These are phyloP conservation scores for Prinia subflava DNA, from an alignment of 2,113 vertebrate species.

Conservation along the genomic window DNA sequence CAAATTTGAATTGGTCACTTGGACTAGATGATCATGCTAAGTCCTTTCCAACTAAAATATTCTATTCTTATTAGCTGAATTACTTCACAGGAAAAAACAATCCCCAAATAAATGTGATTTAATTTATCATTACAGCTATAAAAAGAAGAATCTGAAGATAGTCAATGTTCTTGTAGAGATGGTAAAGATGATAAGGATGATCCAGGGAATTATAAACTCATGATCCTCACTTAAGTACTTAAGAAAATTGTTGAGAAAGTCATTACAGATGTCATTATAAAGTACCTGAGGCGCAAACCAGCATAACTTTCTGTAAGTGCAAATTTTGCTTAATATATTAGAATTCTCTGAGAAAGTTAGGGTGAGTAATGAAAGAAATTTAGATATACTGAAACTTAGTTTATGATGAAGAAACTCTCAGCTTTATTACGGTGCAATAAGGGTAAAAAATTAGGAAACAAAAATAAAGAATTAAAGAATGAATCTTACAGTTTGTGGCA, in stretches of 20 bases:
- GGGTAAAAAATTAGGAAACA: background rate
- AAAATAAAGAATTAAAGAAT: constrained; percentile 9
- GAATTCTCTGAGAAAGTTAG: background rate
- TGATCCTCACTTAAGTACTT: background rate
- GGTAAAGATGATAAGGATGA: background rate
- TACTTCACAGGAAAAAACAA: background rate
- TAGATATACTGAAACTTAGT: background rate
- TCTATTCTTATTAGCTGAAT: background rate
- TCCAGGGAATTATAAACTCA: background rate
- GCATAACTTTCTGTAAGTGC: background rate
- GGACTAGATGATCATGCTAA: background rate
- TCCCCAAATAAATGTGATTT: background rate
- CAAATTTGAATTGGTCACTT: background rate
- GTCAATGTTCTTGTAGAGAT: background rate
- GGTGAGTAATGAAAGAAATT: background rate
- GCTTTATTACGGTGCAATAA: constrained; percentile 20
- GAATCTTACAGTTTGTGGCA: background rate
- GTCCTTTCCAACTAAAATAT: background rate
- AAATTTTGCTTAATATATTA: background rate
- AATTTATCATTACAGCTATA: background rate
- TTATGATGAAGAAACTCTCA: constrained; percentile 26
- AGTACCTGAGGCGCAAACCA: background rate
- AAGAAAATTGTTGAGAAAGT: constrained; percentile 11
- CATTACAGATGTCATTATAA: constrained; percentile 14
- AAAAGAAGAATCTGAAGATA: background rate